Percentiles rank a stretch among this genome's conserved stretches.
Evolutionary conservation across 2,888 invertebrate species (phyloP).

Genomic region (Macrosiphum euphorbiae): DNA sequence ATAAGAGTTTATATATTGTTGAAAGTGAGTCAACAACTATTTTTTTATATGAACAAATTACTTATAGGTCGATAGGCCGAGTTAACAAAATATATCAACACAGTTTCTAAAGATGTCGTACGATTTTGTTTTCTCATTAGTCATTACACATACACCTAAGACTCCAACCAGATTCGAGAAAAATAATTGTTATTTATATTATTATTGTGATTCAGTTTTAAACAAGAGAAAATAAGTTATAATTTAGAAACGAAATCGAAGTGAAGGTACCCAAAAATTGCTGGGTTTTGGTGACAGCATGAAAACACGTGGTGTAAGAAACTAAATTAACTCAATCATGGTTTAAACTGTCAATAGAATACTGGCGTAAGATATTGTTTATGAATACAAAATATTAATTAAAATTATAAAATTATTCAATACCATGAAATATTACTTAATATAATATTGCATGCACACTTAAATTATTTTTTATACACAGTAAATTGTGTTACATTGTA

Average conservation of each 20-base stretch:
- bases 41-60: background rate
- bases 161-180: background rate
- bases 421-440: background rate
- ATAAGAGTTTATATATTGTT: background rate
- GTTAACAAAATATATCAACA: background rate
- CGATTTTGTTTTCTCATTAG: background rate
- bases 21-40: background rate
- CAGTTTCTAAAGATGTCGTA: background rate
- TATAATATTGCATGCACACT: background rate
- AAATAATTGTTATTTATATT: background rate
- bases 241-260: background rate
- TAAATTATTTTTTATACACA: background rate
- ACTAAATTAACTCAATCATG: background rate
- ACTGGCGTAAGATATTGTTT: background rate
- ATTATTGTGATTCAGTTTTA: background rate
- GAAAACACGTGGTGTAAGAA: background rate
- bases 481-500: background rate
- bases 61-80: background rate
- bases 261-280: background rate
- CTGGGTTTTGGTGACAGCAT: background rate
- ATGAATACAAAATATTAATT: background rate
- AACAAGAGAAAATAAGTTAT: background rate
- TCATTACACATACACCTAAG: background rate
- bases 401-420: background rate
- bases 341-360: background rate